Base-by-base conservation (phyloP, 1,140 invertebrate species). In the Aradophagus sp. region DNA sequence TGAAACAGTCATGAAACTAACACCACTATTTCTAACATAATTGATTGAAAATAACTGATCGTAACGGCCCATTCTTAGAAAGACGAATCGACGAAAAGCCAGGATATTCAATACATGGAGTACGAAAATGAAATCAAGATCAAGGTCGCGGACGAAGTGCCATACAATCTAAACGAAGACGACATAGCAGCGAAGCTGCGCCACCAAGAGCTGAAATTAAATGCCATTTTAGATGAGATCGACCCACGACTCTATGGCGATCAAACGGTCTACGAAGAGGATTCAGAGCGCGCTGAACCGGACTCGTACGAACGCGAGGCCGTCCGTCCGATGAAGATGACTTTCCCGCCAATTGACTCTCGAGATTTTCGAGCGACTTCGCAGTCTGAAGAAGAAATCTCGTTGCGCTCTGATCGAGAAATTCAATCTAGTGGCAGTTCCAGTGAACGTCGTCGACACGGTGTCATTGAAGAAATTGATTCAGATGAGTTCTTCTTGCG, bases 401-500 rank as follows among this genome's bases (percentile, higher is more conserved):
- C 79, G 3, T 72, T 76, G 17, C 78, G 77, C 5, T 86, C 84
- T 0, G 86, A 88, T 53, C 72, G 77, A 8, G 87, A 88, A 29
- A 80, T 84, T 10, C 77, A 81, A 11, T 87, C 86, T 2, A 87
- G 87, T 17, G 84, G 86, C 1, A 87, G 86, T 65, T 87, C 86
- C 0, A 84, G 80, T 19, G 85, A 86, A n/a, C 75, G 88, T 42
- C 71, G 83, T 12, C 75, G 87, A 29, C 84, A 84, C 5, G 91
- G 90, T 0, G 90, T 93, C 0, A 89, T 94, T 59, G 93, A 95
- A 81, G 92, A 94, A 84, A 93, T 94, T 50, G 90, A 94, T 75
- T 93, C 93, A 2, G 93, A 95, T 78, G 93, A 95, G 84, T 95
- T 94, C 84, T 95, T 94, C 79, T 84, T 95, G 34, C 86, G 93